Conservation (phyloP, 1,140 invertebrate species). For the Anoplophora glabripennis region DNA sequence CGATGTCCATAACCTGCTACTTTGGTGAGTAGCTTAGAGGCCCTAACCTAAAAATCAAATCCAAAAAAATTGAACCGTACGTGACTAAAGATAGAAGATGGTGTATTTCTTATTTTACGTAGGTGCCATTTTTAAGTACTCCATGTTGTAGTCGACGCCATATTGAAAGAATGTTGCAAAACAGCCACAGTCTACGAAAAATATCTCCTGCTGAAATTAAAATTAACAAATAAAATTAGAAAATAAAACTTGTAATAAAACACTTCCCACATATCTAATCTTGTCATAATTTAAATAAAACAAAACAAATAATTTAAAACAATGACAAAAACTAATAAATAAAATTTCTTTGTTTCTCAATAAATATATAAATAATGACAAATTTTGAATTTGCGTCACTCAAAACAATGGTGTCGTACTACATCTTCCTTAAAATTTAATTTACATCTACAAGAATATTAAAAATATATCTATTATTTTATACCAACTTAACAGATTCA, state of each 20-base stretch:
- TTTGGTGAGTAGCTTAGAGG: constrained; percentile 10
- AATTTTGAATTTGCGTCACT: constrained; percentile 31
- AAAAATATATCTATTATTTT: constrained; percentile 10
- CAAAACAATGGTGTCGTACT: constrained; percentile 36
- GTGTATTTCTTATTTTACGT: constrained; percentile 35
- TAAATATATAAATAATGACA: constrained; percentile 38
- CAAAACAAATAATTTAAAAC: constrained; percentile 30
- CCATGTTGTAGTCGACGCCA: constrained; percentile 12
- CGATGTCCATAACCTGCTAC: constrained; percentile 16
- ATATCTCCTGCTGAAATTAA: constrained; percentile 26
- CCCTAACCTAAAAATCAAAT: constrained; percentile 10
- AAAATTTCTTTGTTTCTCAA: constrained; percentile 25
- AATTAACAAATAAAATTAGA: constrained; percentile 22
- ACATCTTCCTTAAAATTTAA: constrained; percentile 24
- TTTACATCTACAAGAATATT: constrained; percentile 17
- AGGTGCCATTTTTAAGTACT: constrained; percentile 28
- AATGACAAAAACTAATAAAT: constrained; percentile 26
- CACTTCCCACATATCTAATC: constrained; percentile 35
- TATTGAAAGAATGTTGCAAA: constrained; percentile 16
- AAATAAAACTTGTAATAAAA: constrained; percentile 37
- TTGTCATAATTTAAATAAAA: constrained; percentile 40
- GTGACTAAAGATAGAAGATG: constrained; percentile 18
- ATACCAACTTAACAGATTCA: neutral
- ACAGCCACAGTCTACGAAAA: constrained; percentile 30
- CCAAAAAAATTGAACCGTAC: constrained; percentile 16